Conservation (phyloP, 2,113 vertebrate genomes). For the Tenrec ecaudatus region DNA sequence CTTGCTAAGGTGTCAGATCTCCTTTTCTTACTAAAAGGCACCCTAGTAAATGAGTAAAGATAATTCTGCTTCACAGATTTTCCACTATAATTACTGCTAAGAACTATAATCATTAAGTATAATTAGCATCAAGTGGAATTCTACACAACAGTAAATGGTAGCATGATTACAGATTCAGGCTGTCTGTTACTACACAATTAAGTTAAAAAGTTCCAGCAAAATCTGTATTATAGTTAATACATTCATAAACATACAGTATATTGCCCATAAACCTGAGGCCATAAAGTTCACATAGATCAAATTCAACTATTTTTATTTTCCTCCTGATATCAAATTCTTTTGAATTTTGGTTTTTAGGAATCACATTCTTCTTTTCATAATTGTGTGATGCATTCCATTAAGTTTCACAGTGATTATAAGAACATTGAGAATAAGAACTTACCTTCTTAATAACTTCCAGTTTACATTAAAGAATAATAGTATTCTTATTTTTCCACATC, state of each 20-base stretch:
- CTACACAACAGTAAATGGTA: constrained; percentile 77
- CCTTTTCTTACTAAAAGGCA: constrained; percentile 42
- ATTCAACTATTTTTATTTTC: constrained; percentile 13
- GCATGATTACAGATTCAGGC: constrained; percentile 80
- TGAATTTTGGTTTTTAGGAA: neutral
- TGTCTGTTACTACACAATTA: constrained; percentile 77
- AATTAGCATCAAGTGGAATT: constrained; percentile 81
- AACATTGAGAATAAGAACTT: constrained; percentile 8
- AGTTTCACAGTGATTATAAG: neutral
- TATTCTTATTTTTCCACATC: constrained; percentile 4
- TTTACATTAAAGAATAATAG: neutral
- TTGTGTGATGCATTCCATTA: neutral
- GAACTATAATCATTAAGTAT: constrained; percentile 73
- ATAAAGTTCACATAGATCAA: neutral
- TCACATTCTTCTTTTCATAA: constrained; percentile 16
- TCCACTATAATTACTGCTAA: constrained; percentile 79
- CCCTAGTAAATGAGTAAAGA: constrained; percentile 55
- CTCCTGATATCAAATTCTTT: neutral
- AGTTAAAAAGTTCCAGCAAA: constrained; percentile 73
- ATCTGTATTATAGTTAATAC: constrained; percentile 63
- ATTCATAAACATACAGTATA: constrained; percentile 74
- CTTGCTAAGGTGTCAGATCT: constrained; percentile 46
- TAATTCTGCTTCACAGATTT: constrained; percentile 68
- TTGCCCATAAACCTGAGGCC: constrained; percentile 54
- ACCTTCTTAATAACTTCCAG: neutral